Evolutionary conservation across 92 coral and sea anemone genomes (phyloP), one percentile per base, ranked within the genome.

Genomic region (Scolanthus callimorphus): DNA sequence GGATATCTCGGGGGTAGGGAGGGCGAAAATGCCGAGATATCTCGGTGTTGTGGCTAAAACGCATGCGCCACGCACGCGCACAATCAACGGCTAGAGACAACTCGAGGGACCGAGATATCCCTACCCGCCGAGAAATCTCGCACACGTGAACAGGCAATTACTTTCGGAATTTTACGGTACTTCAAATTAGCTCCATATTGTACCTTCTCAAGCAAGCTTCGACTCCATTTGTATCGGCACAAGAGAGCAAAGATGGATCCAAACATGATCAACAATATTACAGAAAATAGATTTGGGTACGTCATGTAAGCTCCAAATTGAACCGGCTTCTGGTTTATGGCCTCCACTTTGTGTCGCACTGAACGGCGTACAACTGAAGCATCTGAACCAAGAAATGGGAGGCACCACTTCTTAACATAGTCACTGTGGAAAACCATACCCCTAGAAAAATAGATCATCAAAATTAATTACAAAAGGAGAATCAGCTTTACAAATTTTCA

Each of bases 301-400:
- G 77, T 29, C 22, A 78, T 53, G 57, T 92, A 92, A 12, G 98
- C 98, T 11, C 96, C 86, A 59, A 70, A 92, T 66, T 92, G 98
- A 23, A 92, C 31, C 1, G 98, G 86, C 24, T 69, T 79, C 63
- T 92, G 72, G 51, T 74, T 49, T 3, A 46, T 58, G 11, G 57
- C 77, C 39, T 88, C 90, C 8, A 74, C 74, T 29, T 73, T 82
- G 61, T 84, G 82, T 9, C 98, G 78, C 66, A 86, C 92, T 3
- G 98, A 75, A 17, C 98, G 75, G 11, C 94, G 84, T 28, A 92
- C 98, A 21, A 92, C 96, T 3, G 96, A 88, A 0, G 83, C 80
- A 71, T 92, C 98, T 23, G 98, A 80, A 23, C 98, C 98, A 43
- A 88, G 53, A 28, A 92, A 92, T 0, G 98, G 98, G 38, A 88